Conservation (phyloP, 2,888 invertebrate species). For the Nesidiocoris tenuis region DNA sequence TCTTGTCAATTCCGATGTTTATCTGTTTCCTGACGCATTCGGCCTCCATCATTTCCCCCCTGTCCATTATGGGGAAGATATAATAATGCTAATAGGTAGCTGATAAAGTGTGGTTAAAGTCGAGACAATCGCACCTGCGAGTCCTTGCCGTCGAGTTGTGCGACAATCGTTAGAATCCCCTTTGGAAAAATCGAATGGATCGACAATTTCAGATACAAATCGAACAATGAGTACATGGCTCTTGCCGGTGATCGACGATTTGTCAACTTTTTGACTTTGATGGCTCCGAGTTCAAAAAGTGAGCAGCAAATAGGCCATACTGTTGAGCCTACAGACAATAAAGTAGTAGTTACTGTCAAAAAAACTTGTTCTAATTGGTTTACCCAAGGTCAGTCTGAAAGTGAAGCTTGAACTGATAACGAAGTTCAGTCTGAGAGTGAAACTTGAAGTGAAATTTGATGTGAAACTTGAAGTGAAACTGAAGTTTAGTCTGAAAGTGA, state of each 20-base stretch:
- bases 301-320: too few species aligned
- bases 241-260: not conserved
- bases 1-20: slow-evolving; percentile 17
- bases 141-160: slow-evolving; percentile 16
- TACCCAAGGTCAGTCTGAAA: too few species aligned
- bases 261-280: too few species aligned
- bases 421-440: too few species aligned
- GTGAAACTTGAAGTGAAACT: too few species aligned
- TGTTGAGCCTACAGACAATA: not conserved
- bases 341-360: not conserved
- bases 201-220: not conserved
- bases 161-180: slow-evolving; percentile 6
- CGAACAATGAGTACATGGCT: too few species aligned
- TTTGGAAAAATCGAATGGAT: not conserved
- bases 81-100: slow-evolving; percentile 8
- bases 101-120: not conserved
- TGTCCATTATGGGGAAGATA: not conserved
- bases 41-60: not conserved
- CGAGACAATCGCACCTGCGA: not conserved
- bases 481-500: too few species aligned
- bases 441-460: too few species aligned
- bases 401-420: too few species aligned
- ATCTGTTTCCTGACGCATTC: slow-evolving; percentile 17
- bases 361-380: too few species aligned
- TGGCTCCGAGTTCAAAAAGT: too few species aligned